Evolutionary conservation across 2,113 vertebrate genomes (phyloP), one percentile per base, ranked within the genome.

Genomic region (Panthera tigris): DNA sequence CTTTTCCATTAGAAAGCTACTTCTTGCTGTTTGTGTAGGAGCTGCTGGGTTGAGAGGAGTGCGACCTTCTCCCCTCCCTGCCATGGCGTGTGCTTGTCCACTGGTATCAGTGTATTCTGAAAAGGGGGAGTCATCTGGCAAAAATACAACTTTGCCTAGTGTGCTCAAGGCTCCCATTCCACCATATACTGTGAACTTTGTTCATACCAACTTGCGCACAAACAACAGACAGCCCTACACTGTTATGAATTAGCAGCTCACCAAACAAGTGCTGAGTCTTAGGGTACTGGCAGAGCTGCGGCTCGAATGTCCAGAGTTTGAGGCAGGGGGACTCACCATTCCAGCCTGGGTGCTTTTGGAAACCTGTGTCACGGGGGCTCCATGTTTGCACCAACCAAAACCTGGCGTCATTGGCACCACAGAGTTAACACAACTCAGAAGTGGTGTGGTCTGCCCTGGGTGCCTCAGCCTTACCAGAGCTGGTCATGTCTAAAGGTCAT

Each of bases 1-100:
- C 45, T n/a, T 93, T 94, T 76, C 48, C n/a, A 11, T 83, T 68
- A 95, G 45, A 65, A 83, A 91, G 61, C 21, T 89, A 66, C 18
- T 87, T 7, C 1, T 18, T 41, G 18, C 74, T 31, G 31, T 27
- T 78, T 4, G 15, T 45, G 73, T 45, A 31, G 41, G 27, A 78
- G 14, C 15, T 8, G 3, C 74, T 31, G 41, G 73, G 27, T 78
- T 78, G 41, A 48, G 41, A 8, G 41, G 74, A 76, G 74, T 4
- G 3, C 2, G 4, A 29, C 41, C 14, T 6, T 27, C 73, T 48
- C 27, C 41, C 15, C 27, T 76, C 74, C 74, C 41, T 13, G 41
- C 74, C 27, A 10, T 18, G 41, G 45, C 29, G 7, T 48, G 41
- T 78, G 74, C 41, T 78, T 0, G 4, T 48, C 14, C 27, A 9